Base-by-base conservation (phyloP, 1,140 invertebrate genomes). In the Chrysoperla carnea region DNA sequence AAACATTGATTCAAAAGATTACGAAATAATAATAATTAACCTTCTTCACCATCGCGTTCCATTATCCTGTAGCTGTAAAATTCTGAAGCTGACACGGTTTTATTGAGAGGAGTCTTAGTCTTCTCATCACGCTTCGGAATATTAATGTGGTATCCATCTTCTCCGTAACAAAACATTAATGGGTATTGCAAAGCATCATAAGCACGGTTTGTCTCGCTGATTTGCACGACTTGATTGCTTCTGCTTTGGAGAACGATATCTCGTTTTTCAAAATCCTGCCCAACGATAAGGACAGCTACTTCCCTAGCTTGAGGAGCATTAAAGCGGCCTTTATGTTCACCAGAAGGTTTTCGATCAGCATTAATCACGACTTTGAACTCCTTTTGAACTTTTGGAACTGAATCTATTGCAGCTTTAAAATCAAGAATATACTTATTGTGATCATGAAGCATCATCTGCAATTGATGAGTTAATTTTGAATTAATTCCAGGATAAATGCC, bases 141-240 rank as follows among this genome's bases (percentile, higher is more conserved):
- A 8, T 46, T 49, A 37, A 60, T 51, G 45, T 57, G 42, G 52
- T 63, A 65, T 50, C 55, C 58, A 54, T 60, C 55, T 49, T 66
- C 50, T 43, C 57, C 60, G 48, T 57, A 44, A 49, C 59, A 62
- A 54, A 65, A 66, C 31, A 67, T 58, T 15, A 67, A 45, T 40
- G 62, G 58, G 53, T 68, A 68, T 54, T 60, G 55, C 12, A 66
- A 50, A 29, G 61, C 49, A 50, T 66, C 61, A 50, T 59, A 61
- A 38, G 52, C 54, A 6, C 17, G 17, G 17, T 23, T 2, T 23
- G 17, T 23, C 17, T 23, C 17, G 17, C 17, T 23, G 46, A 56
- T 53, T 56, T 67, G 67, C 43, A 56, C 63, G 39, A 48, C 45
- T 47, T 58, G 39, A 46, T 44, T 50, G 47, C 66, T 61, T 57